phyloP scores from a whole-genome alignment of 2,797 vertebrate genomes.

The Lophius americanus region DNA sequence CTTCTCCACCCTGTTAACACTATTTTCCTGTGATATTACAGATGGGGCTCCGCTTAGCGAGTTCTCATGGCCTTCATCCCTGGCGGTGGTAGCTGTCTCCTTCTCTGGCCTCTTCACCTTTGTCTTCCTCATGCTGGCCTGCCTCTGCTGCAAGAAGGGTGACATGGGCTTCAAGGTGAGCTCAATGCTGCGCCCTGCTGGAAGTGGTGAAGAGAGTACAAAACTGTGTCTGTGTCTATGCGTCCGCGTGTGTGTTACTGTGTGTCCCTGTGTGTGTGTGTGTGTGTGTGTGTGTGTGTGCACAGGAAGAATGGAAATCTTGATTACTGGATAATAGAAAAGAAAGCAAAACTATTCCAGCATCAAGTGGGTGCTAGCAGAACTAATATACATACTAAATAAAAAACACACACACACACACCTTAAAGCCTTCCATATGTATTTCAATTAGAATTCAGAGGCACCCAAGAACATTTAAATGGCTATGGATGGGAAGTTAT shows the following conservation, averaged over 20 bases:
- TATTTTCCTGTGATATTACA: slow-evolving; percentile 56
- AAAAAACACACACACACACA: neutral
- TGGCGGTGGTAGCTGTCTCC: slow-evolving; percentile 92
- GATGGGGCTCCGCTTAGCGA: slow-evolving; percentile 91
- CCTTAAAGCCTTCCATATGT: neutral
- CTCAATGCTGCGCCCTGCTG: slow-evolving; percentile 52
- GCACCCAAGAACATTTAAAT: too few relatives aligned
- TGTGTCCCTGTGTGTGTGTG: too few relatives aligned
- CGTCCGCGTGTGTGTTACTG: too few relatives aligned
- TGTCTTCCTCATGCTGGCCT: slow-evolving; percentile 98
- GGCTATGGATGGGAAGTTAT: too few relatives aligned
- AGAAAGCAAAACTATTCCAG: neutral
- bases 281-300: neutral
- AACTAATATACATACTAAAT: too few relatives aligned
- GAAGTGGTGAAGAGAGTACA: slow-evolving; percentile 4
- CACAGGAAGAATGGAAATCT: too few relatives aligned
- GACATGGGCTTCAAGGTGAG: slow-evolving; percentile 97
- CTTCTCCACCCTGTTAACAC: slow-evolving; percentile 26
- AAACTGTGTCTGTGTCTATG: neutral
- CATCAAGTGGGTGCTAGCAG: neutral
- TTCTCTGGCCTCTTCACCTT: slow-evolving; percentile 95
- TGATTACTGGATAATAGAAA: too few relatives aligned
- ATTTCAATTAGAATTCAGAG: neutral
- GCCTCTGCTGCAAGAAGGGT: slow-evolving; percentile 97
- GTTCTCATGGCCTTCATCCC: slow-evolving; percentile 94